Conservation (phyloP, 2,888 invertebrate genomes). For the Cephus rjabovi region DNA sequence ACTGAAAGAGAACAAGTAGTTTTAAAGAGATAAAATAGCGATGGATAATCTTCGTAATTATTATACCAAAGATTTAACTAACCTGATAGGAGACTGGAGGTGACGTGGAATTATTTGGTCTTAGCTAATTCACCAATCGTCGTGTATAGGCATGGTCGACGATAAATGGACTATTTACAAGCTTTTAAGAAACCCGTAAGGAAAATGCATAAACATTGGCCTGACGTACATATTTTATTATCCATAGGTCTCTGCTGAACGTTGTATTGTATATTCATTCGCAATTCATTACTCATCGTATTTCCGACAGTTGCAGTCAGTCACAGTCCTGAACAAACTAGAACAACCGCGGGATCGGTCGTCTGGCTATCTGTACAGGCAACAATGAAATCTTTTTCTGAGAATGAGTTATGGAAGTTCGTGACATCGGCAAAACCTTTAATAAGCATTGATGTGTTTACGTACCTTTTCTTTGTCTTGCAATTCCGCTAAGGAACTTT, state of each 20-base stretch:
- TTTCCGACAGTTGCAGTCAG: slow-evolving; percentile 8
- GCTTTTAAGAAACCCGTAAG: neutral
- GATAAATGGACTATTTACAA: neutral
- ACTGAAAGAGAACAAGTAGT: neutral
- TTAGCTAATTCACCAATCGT: neutral
- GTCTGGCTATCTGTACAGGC: neutral
- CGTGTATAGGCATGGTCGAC: neutral
- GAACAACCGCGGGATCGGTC: slow-evolving; percentile 15
- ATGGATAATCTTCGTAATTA: neutral
- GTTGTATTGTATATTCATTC: slow-evolving; percentile 40
- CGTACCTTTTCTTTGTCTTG: neutral
- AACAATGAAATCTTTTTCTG: neutral
- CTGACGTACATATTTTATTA: neutral
- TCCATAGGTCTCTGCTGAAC: slow-evolving; percentile 11
- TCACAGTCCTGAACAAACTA: slow-evolving; percentile 33
- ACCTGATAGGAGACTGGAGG: neutral
- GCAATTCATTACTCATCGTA: slow-evolving; percentile 26
- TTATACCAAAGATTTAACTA: neutral
- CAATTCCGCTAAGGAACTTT: slow-evolving; percentile 4
- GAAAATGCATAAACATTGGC: neutral
- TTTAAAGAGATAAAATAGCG: neutral
- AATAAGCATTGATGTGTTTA: neutral
- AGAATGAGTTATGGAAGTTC: neutral
- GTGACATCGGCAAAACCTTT: neutral
- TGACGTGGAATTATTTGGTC: neutral